A percentile compares a stretch with the other conserved stretches of the same genome.
Evolutionary conservation across 2,888 invertebrate species (phyloP).

Genomic region (Drosophila yooni): DNA sequence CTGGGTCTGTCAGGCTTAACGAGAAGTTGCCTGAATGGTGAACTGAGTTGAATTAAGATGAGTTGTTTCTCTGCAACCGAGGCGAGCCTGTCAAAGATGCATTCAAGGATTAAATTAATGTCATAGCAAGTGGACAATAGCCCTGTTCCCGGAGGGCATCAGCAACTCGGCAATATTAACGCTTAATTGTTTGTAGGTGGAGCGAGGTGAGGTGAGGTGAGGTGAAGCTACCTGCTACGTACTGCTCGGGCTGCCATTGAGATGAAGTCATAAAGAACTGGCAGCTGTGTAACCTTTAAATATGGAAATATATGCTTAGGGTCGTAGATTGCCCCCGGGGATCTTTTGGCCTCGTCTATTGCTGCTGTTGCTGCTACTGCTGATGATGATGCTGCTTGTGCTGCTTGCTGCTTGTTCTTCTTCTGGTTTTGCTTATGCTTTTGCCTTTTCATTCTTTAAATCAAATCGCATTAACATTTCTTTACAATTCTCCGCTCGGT

Average conservation of each 20-base stretch:
- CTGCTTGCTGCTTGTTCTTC: background rate
- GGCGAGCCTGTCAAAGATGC: constrained; percentile 77
- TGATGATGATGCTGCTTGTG: background rate
- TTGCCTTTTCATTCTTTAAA: constrained; percentile 76
- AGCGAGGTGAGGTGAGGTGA: background rate
- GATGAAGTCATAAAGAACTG: constrained; percentile 73
- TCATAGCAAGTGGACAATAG: constrained; percentile 78
- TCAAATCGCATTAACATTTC: constrained; percentile 81
- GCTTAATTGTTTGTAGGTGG: constrained; percentile 73
- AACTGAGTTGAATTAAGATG: constrained; percentile 23
- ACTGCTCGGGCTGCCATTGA: constrained; percentile 29
- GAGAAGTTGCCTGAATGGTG: constrained; percentile 29
- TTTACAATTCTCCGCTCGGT: constrained; percentile 76
- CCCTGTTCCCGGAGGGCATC: constrained; percentile 16
- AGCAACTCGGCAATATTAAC: constrained; percentile 59
- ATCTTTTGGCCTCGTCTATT: constrained; percentile 22
- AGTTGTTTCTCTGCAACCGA: constrained; percentile 36
- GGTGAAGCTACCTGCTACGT: constrained; percentile 28
- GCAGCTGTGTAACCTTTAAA: constrained; percentile 64
- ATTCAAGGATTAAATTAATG: constrained; percentile 81
- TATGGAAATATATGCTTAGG: constrained; percentile 74
- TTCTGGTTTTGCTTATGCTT: constrained; percentile 32
- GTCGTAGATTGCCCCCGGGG: constrained; percentile 57
- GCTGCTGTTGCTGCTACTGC: constrained; percentile 1
- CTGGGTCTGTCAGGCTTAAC: constrained; percentile 41